phyloP scores from a whole-genome alignment of 1,140 invertebrate genomes.

The Drosophila bifasciata region DNA sequence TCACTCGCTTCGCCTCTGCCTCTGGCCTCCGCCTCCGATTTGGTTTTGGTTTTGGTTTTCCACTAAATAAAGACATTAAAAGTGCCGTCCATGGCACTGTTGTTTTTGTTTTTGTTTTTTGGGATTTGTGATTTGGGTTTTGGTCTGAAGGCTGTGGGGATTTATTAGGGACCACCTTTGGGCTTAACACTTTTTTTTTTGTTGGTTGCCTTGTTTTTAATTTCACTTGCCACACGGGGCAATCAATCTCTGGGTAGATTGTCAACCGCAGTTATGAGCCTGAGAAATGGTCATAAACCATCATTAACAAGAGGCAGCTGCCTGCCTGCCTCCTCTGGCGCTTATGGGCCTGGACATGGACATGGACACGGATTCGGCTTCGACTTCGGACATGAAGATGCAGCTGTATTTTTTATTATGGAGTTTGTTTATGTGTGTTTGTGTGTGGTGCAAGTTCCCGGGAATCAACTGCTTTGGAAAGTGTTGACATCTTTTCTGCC shows the following conservation, averaged over 20 bases:
- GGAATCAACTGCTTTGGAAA: constrained; percentile 66
- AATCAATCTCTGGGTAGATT: constrained; percentile 62
- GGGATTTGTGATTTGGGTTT: constrained; percentile 25
- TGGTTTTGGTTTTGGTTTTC: constrained; percentile 79
- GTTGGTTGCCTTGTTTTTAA: constrained; percentile 33
- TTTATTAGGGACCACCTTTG: constrained; percentile 76
- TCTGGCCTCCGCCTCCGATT: constrained; percentile 31
- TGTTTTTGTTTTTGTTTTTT: constrained; percentile 26
- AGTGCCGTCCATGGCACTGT: constrained; percentile 69
- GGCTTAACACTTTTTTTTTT: constrained; percentile 66
- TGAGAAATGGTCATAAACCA: constrained; percentile 76
- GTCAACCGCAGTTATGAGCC: constrained; percentile 60
- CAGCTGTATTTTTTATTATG: constrained; percentile 1
- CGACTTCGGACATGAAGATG: no score
- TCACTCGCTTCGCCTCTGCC: constrained; percentile 55
- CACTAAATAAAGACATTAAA: constrained; percentile 82
- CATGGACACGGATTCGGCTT: constrained; percentile 8
- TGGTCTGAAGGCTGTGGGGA: constrained; percentile 43
- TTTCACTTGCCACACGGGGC: constrained; percentile 73
- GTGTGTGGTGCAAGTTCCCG: constrained; percentile 65
- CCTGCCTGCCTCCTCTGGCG: constrained; percentile 23
- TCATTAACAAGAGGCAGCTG: constrained; percentile 64
- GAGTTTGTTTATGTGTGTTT: constrained; percentile 4
- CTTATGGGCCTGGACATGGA: constrained; percentile 19
- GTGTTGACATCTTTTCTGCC: constrained; percentile 60